Base-by-base conservation (phyloP, 2,797 vertebrate species). In the Lophius americanus region DNA sequence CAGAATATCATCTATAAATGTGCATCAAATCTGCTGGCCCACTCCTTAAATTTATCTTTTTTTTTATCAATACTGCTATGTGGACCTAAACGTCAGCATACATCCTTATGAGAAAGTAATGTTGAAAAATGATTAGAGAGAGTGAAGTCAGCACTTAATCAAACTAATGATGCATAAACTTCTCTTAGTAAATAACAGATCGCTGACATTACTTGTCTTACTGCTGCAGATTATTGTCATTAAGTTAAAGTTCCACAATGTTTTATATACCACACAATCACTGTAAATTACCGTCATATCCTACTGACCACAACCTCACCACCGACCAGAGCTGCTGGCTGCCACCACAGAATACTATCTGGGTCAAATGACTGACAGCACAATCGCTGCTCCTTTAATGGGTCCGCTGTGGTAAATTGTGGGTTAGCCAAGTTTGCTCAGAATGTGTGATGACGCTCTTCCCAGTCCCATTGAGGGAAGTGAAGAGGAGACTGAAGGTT, bases 361-460 rank as follows among this genome's bases (percentile, higher is more conserved):
- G 77, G 84, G 79, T 84, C 80, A 62, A 70, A 77, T 62, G 70
- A 82, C 23, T 68, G 77, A 72, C 33, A 62, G 79, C 53, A 55
- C 23, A 7, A 64, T 42, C 23, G 58, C 44, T 60, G 70, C 77
- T 44, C 60, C 14, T 13, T 73, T 76, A 81, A 83, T 64, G 67
- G 71, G 70, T 77, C 76, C 65, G 64, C 74, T 12, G 35, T 37
- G 54, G 78, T 66, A 66, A 57, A 81, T 64, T 79, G 84, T 66
- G 60, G 58, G 43, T 12, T 75, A 78, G 91, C 92, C 91, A 91
- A 82, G 64, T 92, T 92, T 92, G 92, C 92, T 74, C 50, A 0
- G 66, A 42, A 67, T 42, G 58, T 55, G 55, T 64, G 70, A 75
- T 77, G 78, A 82, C 68, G 79, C 74, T 81, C 75, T 62, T 73